Evolutionary conservation across 35 echinoderm and acorn worm species (phyloP), one percentile per base, ranked within the genome.

Genomic region (Apostichopus japonicus): DNA sequence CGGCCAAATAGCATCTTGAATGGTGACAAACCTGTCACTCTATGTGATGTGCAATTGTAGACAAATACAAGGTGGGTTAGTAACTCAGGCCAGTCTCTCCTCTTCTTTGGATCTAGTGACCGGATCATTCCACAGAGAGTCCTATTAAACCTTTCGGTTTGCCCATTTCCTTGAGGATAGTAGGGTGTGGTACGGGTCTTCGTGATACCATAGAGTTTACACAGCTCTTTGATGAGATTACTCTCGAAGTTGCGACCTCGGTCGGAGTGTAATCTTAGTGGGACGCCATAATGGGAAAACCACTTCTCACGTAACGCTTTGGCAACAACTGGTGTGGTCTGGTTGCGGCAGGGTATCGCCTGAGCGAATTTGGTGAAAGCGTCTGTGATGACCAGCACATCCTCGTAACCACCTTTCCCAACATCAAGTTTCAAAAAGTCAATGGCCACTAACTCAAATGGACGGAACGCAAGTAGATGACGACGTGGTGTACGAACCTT

Each of bases 141-240:
- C 5, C 77, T 52, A 25, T 94, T 94, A 78, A 91, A 92, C 13
- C 89, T 24, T 54, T 94, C 93, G 10, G 21, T 54, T 23, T 86
- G 77, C 54, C 88, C 93, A 53, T 94, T 94, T 8, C 80, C 93
- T 17, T 84, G 44, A 6, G 89, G 93, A 54, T 92, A 90, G 54
- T 94, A 91, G 3, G 88, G 53, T 25, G 90, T 94, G 1, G 79
- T 94, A n/a, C 55, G 59, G 5, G 78, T 71, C 79, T 92, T 94
- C 24, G 70, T 86, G 15, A 94, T 94, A 4, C 23, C 59, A 78
- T 94, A 94, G 25, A 92, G 54, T 17, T 77, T 56, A 24, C 93
- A 91, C 21, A 91, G 22, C 25, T 61, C 86, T 5, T 15, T 5
- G 57, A 87, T 87, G 2, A 87, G 53, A 4, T 55, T 6, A n/a